phyloP scores from a whole-genome alignment of 2,888 invertebrate species.

The Lacanobia wlatinum region DNA sequence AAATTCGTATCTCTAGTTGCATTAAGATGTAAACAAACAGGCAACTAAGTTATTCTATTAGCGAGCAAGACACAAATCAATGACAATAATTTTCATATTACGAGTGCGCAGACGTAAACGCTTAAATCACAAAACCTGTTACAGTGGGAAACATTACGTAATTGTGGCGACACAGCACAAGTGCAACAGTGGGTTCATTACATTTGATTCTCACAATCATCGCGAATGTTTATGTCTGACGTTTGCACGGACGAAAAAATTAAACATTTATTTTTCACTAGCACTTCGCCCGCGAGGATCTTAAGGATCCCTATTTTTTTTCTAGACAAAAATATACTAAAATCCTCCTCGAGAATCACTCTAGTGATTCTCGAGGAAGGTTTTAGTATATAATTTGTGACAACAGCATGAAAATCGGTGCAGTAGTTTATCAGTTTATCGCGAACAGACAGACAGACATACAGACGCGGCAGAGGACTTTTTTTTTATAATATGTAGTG shows the following conservation, averaged over 20 bases:
- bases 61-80: slow-evolving; percentile 51
- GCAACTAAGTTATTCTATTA: slow-evolving; percentile 45
- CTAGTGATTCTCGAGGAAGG: too few species aligned
- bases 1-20: slow-evolving; percentile 10
- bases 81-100: slow-evolving; percentile 67
- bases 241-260: background rate
- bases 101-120: slow-evolving; percentile 54
- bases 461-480: too few species aligned
- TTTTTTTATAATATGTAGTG: too few species aligned
- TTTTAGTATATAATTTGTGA: too few species aligned
- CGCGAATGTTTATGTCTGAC: background rate
- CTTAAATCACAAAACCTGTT: slow-evolving; percentile 67
- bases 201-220: slow-evolving; percentile 52
- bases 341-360: too few species aligned
- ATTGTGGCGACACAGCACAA: slow-evolving; percentile 63
- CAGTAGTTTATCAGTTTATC: too few species aligned
- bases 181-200: slow-evolving; percentile 57
- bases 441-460: too few species aligned
- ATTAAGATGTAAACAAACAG: slow-evolving; percentile 43
- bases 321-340: too few species aligned
- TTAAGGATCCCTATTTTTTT: too few species aligned
- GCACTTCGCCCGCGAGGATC: too few species aligned
- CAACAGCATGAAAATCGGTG: too few species aligned
- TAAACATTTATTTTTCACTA: background rate
- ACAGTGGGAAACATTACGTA: slow-evolving; percentile 69